phyloP scores from a whole-genome alignment of 2,888 invertebrate genomes.

The Anthrax anthrax region DNA sequence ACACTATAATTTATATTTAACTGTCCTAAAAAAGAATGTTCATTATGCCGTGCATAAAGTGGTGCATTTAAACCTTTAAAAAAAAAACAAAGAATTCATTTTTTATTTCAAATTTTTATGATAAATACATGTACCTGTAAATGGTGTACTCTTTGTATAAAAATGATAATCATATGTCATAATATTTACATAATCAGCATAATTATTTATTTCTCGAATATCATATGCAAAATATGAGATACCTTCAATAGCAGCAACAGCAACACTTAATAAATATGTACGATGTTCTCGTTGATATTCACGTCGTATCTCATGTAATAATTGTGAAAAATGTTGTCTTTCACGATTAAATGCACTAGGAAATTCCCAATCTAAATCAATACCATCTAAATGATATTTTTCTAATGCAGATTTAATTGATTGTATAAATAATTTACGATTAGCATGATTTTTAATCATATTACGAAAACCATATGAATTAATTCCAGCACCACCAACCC shows the following conservation, averaged over 20 bases:
- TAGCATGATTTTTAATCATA: constrained; percentile 57
- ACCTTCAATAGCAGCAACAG: constrained; percentile 63
- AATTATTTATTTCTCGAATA: constrained; percentile 60
- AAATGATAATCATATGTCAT: constrained; percentile 88
- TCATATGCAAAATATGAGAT: constrained; percentile 67
- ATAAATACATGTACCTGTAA: constrained; percentile 41
- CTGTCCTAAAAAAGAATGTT: constrained; percentile 49
- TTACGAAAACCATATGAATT: constrained; percentile 47
- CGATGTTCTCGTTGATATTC: constrained; percentile 46
- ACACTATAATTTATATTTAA: constrained; percentile 72
- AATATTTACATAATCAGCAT: constrained; percentile 73
- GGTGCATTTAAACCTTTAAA: constrained; percentile 61
- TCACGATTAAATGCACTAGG: constrained; percentile 51
- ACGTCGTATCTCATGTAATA: constrained; percentile 55
- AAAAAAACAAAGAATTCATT: too few relatives aligned
- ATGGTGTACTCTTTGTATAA: constrained; percentile 57
- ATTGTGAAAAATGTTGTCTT: constrained; percentile 56
- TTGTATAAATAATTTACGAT: constrained; percentile 47
- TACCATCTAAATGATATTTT: constrained; percentile 24
- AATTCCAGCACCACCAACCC: constrained; percentile 43
- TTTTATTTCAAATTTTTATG: background rate
- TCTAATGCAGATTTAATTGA: constrained; percentile 36
- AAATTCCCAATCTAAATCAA: constrained; percentile 75
- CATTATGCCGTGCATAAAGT: constrained; percentile 45
- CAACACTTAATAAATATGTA: constrained; percentile 53